Base-by-base conservation (phyloP, 2,113 vertebrate genomes). In the Pionites leucogaster region DNA sequence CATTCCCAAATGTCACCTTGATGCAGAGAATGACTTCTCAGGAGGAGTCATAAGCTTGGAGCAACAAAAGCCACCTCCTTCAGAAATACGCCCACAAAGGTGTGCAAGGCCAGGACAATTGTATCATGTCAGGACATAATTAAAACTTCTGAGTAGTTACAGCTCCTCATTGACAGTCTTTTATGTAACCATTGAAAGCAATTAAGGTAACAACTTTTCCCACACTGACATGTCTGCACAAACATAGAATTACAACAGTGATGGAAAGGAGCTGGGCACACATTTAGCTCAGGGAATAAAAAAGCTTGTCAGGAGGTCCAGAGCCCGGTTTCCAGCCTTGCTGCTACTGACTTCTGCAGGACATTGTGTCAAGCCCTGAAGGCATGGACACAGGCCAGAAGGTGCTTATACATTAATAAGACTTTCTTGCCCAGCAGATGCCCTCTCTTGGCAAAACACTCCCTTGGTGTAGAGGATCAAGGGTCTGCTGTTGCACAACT, bases 21-120 rank as follows among this genome's bases (percentile, higher is more conserved):
- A 86, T 65, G 72, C 41, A 86, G 24, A 90, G 76, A 92, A 88
- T 1, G 10, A 64, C 69, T 88, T 90, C 67, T 84, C 5, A 1
- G 74, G 42, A 93, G 77, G 18, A 83, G 46, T 47, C 24, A 9
- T 80, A 75, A 79, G 46, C 81, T 47, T 84, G 68, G 65, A 93
- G 60, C 86, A 89, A 90, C 78, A 91, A 89, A 94, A 94, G 50
- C 82, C 68, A 64, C 88, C 86, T 92, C 84, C 91, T 94, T 91
- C 92, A 93, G 89, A 91, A 91, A 60, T 47, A 82, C 55, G 70
- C 95, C 69, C 91, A 71, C 86, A 44, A 76, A 90, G 44, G 65
- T 41, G 86, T 52, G 42, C 72, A 52, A 77, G 92, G 90, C 92
- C 92, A 94, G 80, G 86, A 87, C 70, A 90, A n/a, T 41, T 82